Base-by-base conservation (phyloP, 2,888 invertebrate genomes). In the Napeogenes inachia region DNA sequence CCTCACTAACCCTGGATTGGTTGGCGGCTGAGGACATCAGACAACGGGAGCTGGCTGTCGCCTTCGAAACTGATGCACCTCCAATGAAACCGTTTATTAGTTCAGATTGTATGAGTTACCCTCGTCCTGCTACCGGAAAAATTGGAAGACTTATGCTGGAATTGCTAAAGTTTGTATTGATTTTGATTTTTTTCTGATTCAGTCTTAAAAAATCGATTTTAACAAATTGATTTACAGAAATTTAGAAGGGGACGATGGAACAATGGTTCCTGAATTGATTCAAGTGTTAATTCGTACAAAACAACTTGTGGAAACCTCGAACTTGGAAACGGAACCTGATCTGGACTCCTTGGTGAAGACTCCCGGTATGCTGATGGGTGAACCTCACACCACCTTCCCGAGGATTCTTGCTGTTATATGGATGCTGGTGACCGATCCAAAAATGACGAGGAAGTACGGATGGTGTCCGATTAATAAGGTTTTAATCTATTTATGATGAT, bases 391-490 rank as follows among this genome's bases (percentile, higher is more conserved):
- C 0, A 87, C 86, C 2, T 86, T 88, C 60, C 87, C 88, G 0
- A 81, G 83, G 70, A 76, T 87, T 6, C 63, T 88, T 30, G 81
- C 82, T 0, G 77, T 85, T 74, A 59, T 79, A 2, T 88, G 88
- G 88, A 76, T 88, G 74, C 68, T 78, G 0, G 75, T 83, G 3
- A 82, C 86, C 0, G 87, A 88, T 62, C 81, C 87, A 0, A 73
- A 72, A 0, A 75, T 76, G 0, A 79, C 77, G 0, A 79, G 75
- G 65, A 82, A 78, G 61, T 74, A 74, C 59, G 87, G 87, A 33
- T 87, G 87, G 87, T 87, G 88, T 72, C 77, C 82, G 10, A 67
- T 88, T 4, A 75, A 70, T n/a, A 81, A 75, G 78, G 87, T 86
- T 50, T 45, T 13, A 54, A 56, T 32, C 38, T 47, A 45, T n/a